Base-by-base conservation (phyloP, 2,888 invertebrate species). In the Scaptomyza caliginosa region DNA sequence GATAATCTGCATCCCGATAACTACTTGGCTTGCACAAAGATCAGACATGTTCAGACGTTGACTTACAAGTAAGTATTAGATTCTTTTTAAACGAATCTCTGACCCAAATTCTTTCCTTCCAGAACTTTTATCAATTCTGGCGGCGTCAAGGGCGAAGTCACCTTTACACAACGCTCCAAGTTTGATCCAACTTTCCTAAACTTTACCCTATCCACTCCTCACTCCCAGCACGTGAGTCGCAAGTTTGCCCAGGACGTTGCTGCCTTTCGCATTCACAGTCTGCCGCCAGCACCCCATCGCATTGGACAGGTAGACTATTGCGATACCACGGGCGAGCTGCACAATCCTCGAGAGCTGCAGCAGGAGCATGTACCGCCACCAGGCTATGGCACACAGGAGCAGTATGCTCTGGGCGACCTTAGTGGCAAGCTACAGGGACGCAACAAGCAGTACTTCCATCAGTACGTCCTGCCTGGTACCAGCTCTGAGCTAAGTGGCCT, bases 351-450 rank as follows among this genome's bases (percentile, higher is more conserved):
- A 7, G 92, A 92, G 4, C 74, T 94, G 13, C 93, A 94, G 67
- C 74, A 93, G n/a, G 92, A 92, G 8, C 90, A 88, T 4, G 87
- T 93, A 32, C 96, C 96, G 7, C 96, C 96, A 0, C 92, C 95
- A 68, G 96, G 95, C 92, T 93, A 94, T 78, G 96, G 91, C 8
- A 90, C 90, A 0, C 96, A 96, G 89, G 97, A 98, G 90, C 96
- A 96, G 90, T 98, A 98, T 87, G 95, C 97, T 1, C 92, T 97
- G 3, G 98, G 98, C 0, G 98, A 98, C 89, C 91, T 98, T 10
- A 95, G 96, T 52, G 97, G 97, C 17, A 98, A 98, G 91, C 93
- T 95, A 69, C 94, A 95, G 74, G 94, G 93, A 11, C 93, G 95
- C 57, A 95, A 95, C 32, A 94, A 94, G 82, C 93, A 94, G 73